Conservation (phyloP, 2,797 vertebrate genomes). For the Schizopygopsis pylzovi region DNA sequence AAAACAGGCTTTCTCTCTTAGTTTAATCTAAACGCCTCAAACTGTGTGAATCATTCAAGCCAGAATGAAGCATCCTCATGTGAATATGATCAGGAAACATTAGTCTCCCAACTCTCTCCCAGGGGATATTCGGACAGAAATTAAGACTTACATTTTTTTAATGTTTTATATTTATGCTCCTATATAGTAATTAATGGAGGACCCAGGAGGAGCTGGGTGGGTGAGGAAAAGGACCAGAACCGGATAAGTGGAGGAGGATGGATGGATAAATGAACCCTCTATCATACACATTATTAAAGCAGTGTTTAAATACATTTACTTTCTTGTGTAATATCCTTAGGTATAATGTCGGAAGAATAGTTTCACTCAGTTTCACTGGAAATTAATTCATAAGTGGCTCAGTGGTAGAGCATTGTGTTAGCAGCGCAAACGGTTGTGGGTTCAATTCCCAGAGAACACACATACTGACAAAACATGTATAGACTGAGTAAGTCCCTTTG, state of each 20-base stretch:
- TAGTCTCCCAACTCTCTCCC: neutral
- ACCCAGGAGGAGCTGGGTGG: neutral
- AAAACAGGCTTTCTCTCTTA: conserved; percentile 13
- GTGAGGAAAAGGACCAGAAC: neutral
- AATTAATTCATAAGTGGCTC: neutral
- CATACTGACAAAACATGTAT: no score
- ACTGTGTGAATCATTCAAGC: conserved; percentile 31
- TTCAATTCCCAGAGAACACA: no score
- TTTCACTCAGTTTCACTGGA: neutral
- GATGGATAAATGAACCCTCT: neutral
- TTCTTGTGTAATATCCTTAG: neutral
- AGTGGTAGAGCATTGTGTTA: no score
- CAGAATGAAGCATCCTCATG: conserved; percentile 27
- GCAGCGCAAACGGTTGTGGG: no score
- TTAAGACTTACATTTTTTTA: neutral
- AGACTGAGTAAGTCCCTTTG: no score
- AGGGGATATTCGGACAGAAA: neutral
- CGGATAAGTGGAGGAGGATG: neutral
- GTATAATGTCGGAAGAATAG: neutral
- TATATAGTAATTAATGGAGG: neutral
- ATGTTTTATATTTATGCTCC: neutral
- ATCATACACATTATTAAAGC: neutral
- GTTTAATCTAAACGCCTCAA: conserved; percentile 30
- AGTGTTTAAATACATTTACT: neutral
- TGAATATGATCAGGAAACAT: conserved; percentile 28